These are phyloP conservation scores for Magallana ariakensis DNA, from an alignment of 1,140 invertebrate genomes.

Conservation along the genomic window DNA sequence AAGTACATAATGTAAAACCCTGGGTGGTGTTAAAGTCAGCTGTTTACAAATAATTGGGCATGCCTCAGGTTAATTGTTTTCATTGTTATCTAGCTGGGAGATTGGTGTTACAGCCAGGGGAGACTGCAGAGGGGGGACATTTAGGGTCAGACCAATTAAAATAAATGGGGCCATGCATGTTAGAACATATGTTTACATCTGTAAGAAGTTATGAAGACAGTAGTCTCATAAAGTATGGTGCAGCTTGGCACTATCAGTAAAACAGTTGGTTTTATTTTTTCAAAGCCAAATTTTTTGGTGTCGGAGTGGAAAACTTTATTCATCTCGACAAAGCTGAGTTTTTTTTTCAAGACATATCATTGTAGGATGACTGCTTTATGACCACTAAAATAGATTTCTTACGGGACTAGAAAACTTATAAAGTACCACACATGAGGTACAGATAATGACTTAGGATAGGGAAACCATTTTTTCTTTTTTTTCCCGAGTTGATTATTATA, in stretches of 20 bases:
- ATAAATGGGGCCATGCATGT: neutral
- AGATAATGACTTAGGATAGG: neutral
- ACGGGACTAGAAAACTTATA: neutral
- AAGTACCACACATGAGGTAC: conserved; percentile 25
- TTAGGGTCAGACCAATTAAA: conserved; percentile 3
- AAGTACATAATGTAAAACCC: neutral
- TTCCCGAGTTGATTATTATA: neutral
- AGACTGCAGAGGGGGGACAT: neutral
- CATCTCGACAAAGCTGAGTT: neutral
- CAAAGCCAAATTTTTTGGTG: neutral
- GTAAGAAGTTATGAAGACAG: conserved; percentile 18
- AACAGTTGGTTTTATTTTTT: neutral
- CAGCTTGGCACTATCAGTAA: conserved; percentile 16
- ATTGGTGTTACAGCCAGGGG: neutral
- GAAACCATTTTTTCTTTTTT: neutral
- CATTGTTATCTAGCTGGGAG: neutral
- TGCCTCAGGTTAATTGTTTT: conserved; percentile 21
- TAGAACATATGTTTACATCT: conserved; percentile 24
- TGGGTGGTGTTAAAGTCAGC: conserved; percentile 7
- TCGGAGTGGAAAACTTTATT: neutral
- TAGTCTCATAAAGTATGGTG: conserved; percentile 9
- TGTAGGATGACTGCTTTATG: neutral
- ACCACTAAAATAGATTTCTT: neutral
- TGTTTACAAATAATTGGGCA: conserved; percentile 34
- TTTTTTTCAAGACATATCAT: neutral